Evolutionary conservation across 2,888 invertebrate genomes (phyloP).

Genomic region (Mayetiola destructor): DNA sequence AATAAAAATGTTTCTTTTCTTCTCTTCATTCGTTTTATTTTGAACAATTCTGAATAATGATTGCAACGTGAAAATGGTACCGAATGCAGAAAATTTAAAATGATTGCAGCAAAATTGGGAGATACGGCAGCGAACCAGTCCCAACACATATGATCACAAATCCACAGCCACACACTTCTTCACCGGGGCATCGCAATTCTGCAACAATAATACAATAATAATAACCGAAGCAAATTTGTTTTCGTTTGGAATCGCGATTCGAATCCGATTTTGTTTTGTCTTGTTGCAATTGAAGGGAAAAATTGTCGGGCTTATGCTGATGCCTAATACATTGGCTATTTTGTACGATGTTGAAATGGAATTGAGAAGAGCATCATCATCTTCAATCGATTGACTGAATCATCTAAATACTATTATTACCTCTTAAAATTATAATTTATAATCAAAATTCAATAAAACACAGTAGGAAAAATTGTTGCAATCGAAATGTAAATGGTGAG

Average conservation of each 20-base stretch:
- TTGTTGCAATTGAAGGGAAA: not conserved
- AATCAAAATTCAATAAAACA: conserved; percentile 13
- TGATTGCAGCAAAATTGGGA: not conserved
- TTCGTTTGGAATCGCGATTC: conserved; percentile 7
- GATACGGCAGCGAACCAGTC: not conserved
- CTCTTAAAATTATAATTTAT: conserved; percentile 13
- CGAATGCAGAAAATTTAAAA: conserved; percentile 1
- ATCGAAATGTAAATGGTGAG: no score
- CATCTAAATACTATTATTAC: conserved; percentile 10
- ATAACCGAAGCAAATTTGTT: conserved; percentile 7
- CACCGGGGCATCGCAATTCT: not conserved
- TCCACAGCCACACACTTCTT: not conserved
- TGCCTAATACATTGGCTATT: no score
- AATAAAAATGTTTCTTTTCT: no score
- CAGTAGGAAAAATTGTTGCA: not conserved
- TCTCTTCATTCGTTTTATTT: no score
- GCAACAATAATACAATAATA: conserved; percentile 8
- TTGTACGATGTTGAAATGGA: no score
- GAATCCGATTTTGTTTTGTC: not conserved
- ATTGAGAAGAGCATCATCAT: not conserved
- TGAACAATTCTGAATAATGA: conserved; percentile 11
- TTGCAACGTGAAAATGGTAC: conserved; percentile 5
- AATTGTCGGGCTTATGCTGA: no score
- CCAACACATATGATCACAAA: no score
- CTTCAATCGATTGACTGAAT: conserved; percentile 5